These are phyloP conservation scores for Tachystola acroxantha DNA, from an alignment of 2,888 invertebrate genomes.

Conservation along the genomic window DNA sequence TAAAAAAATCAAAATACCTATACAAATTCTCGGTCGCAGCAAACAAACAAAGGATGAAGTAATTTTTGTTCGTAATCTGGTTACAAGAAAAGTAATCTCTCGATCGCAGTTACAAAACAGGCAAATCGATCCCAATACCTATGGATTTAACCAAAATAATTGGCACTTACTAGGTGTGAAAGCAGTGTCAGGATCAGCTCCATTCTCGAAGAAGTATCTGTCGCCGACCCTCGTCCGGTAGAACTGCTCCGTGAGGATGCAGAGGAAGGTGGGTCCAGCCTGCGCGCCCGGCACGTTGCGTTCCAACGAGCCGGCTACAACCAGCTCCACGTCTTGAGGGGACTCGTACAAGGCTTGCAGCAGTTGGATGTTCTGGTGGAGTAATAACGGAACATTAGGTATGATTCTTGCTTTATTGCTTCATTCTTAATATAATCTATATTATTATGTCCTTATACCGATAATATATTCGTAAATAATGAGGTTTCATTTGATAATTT, in stretches of 20 bases:
- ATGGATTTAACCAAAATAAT: not conserved
- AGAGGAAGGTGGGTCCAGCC: slow-evolving; percentile 87
- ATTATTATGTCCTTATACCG: too few species aligned
- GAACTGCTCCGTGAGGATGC: slow-evolving; percentile 88
- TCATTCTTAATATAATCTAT: too few species aligned
- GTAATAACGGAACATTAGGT: not conserved
- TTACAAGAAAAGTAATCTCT: too few species aligned
- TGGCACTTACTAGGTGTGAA: slow-evolving; percentile 80
- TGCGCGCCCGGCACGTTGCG: slow-evolving; percentile 81
- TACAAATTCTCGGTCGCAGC: too few species aligned
- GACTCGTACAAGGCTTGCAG: slow-evolving; percentile 80
- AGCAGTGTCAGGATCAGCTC: slow-evolving; percentile 56
- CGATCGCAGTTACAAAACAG: too few species aligned
- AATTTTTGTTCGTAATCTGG: too few species aligned
- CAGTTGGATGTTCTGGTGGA: slow-evolving; percentile 79
- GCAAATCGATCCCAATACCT: too few species aligned
- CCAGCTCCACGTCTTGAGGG: slow-evolving; percentile 87
- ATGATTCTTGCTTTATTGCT: not conserved
- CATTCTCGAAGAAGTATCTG: slow-evolving; percentile 85
- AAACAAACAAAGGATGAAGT: too few species aligned
- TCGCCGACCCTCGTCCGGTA: slow-evolving; percentile 86
- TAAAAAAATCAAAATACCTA: too few species aligned
- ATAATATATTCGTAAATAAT: too few species aligned
- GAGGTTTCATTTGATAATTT: too few species aligned
- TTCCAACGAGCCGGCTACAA: slow-evolving; percentile 86